phyloP scores from a whole-genome alignment of 2,797 vertebrate genomes.

The Hapalemur alaotrensis region DNA sequence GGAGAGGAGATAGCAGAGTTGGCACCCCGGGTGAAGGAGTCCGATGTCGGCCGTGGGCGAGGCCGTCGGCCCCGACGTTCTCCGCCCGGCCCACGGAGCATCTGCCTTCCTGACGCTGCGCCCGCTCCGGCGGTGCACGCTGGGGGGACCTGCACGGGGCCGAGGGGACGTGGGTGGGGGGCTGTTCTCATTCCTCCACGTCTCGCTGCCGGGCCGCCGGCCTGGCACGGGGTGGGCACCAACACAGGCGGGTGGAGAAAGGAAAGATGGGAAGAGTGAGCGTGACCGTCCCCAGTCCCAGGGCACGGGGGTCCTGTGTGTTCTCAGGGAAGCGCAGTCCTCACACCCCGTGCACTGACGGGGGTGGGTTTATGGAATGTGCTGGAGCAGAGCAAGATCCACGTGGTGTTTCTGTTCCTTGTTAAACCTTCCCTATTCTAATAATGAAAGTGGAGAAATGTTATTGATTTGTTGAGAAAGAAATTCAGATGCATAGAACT shows the following conservation, averaged over 20 bases:
- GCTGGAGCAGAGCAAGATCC: accelerated
- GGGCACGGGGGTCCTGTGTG: accelerated
- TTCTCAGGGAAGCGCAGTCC: accelerated
- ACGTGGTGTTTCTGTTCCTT: accelerated
- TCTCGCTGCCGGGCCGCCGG: accelerated
- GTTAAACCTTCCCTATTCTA: neutral
- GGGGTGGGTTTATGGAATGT: accelerated
- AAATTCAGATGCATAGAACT: accelerated
- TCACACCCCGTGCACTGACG: accelerated
- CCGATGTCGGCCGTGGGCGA: accelerated
- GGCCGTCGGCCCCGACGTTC: accelerated
- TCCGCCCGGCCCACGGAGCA: accelerated
- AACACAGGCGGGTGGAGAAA: accelerated
- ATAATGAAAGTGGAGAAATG: neutral
- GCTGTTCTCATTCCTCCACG: neutral
- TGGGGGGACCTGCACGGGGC: too few relatives aligned
- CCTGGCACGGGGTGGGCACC: accelerated
- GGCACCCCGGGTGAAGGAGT: accelerated
- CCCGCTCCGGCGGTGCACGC: accelerated
- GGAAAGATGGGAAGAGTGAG: neutral
- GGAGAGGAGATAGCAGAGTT: accelerated
- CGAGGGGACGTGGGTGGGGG: accelerated
- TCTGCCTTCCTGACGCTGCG: accelerated
- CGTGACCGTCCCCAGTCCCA: accelerated
- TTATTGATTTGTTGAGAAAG: neutral